phyloP scores from a whole-genome alignment of 2,113 vertebrate genomes.

The Pyxicephalus adspersus region DNA sequence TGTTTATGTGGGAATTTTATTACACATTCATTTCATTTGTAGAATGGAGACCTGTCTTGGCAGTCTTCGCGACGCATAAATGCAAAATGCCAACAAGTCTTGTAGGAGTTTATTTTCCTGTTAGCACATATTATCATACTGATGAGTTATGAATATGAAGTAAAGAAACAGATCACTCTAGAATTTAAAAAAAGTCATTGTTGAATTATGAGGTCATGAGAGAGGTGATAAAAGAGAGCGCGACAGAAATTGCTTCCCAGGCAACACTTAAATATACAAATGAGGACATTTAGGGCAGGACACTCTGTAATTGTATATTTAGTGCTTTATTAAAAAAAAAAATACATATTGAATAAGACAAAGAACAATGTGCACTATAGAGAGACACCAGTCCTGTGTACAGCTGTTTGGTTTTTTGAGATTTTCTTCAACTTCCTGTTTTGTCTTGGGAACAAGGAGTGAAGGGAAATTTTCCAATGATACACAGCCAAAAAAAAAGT shows the following conservation, averaged over 20 bases:
- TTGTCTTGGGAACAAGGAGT: too few relatives aligned
- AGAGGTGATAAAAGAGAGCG: background rate
- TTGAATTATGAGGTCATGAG: background rate
- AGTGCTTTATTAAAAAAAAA: too few relatives aligned
- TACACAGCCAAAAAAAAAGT: too few relatives aligned
- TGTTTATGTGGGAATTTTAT: slow-evolving; percentile 41
- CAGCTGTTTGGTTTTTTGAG: too few relatives aligned
- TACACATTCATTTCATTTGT: slow-evolving; percentile 24
- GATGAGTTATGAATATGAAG: slow-evolving; percentile 30
- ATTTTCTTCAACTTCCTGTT: too few relatives aligned
- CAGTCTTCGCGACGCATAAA: slow-evolving; percentile 22
- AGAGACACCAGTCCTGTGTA: too few relatives aligned
- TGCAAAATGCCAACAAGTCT: slow-evolving; percentile 32
- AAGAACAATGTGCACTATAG: too few relatives aligned
- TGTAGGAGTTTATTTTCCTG: slow-evolving; percentile 44
- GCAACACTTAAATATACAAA: too few relatives aligned
- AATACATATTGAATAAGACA: too few relatives aligned
- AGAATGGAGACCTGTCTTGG: slow-evolving; percentile 43
- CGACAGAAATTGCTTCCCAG: background rate
- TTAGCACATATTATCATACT: slow-evolving; percentile 37
- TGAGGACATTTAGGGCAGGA: too few relatives aligned
- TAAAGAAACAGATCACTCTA: background rate
- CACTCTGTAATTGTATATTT: too few relatives aligned
- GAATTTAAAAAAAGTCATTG: background rate
- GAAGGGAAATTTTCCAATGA: too few relatives aligned